Percentiles rank a stretch among this genome's conserved stretches.
These are phyloP conservation scores for Notodonta ziczac DNA, from an alignment of 2,888 invertebrate species.

Conservation along the genomic window DNA sequence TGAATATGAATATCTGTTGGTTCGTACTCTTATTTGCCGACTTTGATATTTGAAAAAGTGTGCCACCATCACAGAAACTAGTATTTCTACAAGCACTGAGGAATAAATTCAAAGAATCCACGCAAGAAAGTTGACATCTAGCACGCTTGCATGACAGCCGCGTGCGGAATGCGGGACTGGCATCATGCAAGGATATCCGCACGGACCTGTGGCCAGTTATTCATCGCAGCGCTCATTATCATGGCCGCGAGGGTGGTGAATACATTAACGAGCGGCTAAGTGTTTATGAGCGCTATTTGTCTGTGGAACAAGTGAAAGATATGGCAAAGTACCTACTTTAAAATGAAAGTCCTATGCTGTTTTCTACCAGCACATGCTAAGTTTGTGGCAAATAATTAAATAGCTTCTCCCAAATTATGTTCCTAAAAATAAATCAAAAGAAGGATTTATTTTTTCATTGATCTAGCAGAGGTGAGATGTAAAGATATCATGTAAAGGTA, in stretches of 20 bases:
- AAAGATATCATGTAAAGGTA: too few relatives aligned
- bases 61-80: background rate
- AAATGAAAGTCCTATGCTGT: background rate
- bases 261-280: conserved; percentile 37
- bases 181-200: conserved; percentile 54
- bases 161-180: conserved; percentile 34
- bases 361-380: too few relatives aligned
- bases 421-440: too few relatives aligned
- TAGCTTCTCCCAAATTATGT: too few relatives aligned
- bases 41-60: too few relatives aligned
- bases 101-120: conserved; percentile 22
- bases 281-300: conserved; percentile 38
- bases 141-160: conserved; percentile 37
- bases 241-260: conserved; percentile 34
- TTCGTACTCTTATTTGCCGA: too few relatives aligned
- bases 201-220: conserved; percentile 45
- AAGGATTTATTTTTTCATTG: too few relatives aligned
- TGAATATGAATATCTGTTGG: too few relatives aligned
- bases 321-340: conserved; percentile 10
- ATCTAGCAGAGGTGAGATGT: too few relatives aligned
- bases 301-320: conserved; percentile 27
- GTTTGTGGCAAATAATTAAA: too few relatives aligned
- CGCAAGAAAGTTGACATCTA: conserved; percentile 17
- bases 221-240: conserved; percentile 58
- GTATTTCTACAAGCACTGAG: background rate